Conservation (phyloP, 2,113 vertebrate genomes). For the Pedetes capensis region DNA sequence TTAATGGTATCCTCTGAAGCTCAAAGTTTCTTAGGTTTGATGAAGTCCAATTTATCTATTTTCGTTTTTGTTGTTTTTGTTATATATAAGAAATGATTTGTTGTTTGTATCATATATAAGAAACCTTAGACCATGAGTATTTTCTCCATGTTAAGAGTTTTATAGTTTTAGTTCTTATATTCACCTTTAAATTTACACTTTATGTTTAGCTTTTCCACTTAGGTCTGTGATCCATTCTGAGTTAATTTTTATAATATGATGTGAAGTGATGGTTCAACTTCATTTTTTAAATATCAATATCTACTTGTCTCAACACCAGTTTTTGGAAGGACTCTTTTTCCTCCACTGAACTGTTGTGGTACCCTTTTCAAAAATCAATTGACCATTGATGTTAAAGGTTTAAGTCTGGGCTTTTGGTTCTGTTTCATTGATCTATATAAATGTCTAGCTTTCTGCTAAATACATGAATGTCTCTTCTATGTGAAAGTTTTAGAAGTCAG, state of each 20-base stretch:
- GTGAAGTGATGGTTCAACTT: neutral
- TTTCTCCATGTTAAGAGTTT: neutral
- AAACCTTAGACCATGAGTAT: neutral
- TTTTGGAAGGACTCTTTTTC: neutral
- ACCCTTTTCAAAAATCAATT: neutral
- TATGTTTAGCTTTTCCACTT: neutral
- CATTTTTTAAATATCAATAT: neutral
- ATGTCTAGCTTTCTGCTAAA: neutral
- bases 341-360: neutral
- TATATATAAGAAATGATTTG: constrained; percentile 1
- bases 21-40: neutral
- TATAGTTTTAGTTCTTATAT: neutral
- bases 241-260: neutral
- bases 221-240: neutral
- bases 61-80: neutral
- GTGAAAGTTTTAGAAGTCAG: neutral
- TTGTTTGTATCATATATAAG: neutral
- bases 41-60: neutral
- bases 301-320: neutral
- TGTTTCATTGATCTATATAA: neutral
- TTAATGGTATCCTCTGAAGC: neutral
- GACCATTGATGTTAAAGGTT: neutral
- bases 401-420: neutral
- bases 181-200: constrained; percentile 31
- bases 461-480: neutral